Evolutionary conservation across 2,888 invertebrate species (phyloP), one percentile per base, ranked within the genome.

Genomic region (Polydrusus pterygomalis): DNA sequence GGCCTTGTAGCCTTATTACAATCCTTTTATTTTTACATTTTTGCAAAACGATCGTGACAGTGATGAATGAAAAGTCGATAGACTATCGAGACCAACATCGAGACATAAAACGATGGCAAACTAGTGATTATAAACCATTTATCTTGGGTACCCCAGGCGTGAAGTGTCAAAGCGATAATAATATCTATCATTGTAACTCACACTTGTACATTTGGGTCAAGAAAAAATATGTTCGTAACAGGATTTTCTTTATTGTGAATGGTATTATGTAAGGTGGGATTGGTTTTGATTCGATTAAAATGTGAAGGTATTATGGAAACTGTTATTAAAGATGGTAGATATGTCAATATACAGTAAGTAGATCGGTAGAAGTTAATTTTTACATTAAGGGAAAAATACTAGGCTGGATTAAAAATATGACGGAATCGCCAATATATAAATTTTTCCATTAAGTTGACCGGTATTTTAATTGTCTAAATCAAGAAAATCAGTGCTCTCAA

Each of bases 151-250:
- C 67, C 60, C 47, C 13, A 73, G 65, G 73, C 67, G 30, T 73
- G 47, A 73, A 49, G 73, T 73, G 73, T 73, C 73, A 73, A 73
- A 40, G 15, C 30, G 67, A 65, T 67, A 73, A 73, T 73, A 73
- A 73, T 65, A 72, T 72, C 65, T 72, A 72, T 72, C 65, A 72
- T 73, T 73, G 73, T 73, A 67, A 58, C 38, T 73, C 73, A 67
- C 73, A 73, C 65, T 67, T 71, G 65, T 73, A 49, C 73, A 73
- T 73, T 67, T 47, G 30, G 73, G 73, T 73, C 73, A 73, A 40
- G 43, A 63, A 71, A n/a, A 71, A 71, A 71, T 34, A 71, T 56
- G 25, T 20, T 43, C 25, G 30, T 71, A 71, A 71, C 71, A 56
- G 71, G 71, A 71, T 63, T 71, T 51, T 49, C 51, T 49, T 54